Conservation (phyloP, 2,113 vertebrate species). For the Murina feae region DNA sequence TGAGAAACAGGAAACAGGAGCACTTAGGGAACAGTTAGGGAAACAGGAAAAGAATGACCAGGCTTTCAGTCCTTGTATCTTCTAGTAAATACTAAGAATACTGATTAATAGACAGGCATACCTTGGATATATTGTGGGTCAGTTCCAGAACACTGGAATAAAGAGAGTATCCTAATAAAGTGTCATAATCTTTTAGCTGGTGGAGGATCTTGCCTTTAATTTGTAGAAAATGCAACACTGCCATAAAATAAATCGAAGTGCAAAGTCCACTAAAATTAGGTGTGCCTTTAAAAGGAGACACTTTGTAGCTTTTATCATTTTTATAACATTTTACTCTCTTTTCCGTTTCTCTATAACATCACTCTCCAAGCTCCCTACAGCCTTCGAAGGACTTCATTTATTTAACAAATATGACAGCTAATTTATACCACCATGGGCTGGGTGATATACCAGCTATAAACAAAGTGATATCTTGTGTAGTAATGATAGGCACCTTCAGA, state of each 20-base stretch:
- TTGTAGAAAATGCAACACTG: neutral
- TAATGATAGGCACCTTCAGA: neutral
- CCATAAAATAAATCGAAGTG: neutral
- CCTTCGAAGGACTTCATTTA: neutral
- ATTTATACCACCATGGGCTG: neutral
- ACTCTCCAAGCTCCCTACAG: neutral
- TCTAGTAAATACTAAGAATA: neutral
- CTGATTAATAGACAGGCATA: neutral
- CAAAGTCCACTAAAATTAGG: neutral
- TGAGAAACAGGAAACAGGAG: too few species aligned
- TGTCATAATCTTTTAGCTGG: too few species aligned
- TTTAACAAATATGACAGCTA: neutral
- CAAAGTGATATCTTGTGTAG: neutral
- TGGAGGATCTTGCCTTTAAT: neutral
- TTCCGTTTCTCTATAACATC: neutral
- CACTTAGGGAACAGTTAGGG: too few species aligned
- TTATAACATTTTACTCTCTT: neutral
- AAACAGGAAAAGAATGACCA: neutral
- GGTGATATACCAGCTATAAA: neutral
- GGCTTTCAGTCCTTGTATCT: neutral
- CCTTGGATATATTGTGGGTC: neutral
- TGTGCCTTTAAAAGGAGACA: neutral
- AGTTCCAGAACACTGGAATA: neutral
- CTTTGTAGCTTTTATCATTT: neutral
- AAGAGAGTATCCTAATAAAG: neutral